A percentile compares a stretch with the other conserved stretches of the same genome.
Conservation (phyloP, 2,888 invertebrate genomes). For the Chrysopilus asiliformis region DNA sequence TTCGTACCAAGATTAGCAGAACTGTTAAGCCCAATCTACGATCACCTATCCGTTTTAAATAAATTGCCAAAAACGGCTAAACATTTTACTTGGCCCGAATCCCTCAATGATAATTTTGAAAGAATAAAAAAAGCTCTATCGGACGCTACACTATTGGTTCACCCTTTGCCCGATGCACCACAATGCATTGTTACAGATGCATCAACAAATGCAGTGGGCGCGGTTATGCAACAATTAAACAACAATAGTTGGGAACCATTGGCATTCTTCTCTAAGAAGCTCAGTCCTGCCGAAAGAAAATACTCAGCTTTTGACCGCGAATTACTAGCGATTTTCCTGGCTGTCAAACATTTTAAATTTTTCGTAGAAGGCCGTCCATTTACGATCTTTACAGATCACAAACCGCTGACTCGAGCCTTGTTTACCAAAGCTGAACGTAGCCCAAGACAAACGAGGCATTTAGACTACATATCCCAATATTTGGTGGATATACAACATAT, state of each 20-base stretch:
- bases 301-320: slow-evolving; percentile 21
- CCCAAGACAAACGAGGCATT: not conserved
- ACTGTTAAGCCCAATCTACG: slow-evolving; percentile 3
- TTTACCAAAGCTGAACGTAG: not conserved
- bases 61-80: slow-evolving; percentile 1
- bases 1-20: slow-evolving; percentile 6
- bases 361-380: not conserved
- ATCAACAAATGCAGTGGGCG: slow-evolving; percentile 18
- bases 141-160: slow-evolving; percentile 7
- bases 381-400: not conserved
- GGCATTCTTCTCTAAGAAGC: slow-evolving; percentile 20
- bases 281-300: slow-evolving; percentile 16
- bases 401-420: not conserved
- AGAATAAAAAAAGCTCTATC: slow-evolving; percentile 8
- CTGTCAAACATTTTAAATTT: too few species aligned
- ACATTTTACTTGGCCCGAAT: slow-evolving; percentile 2
- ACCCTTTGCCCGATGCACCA: not conserved
- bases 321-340: slow-evolving; percentile 19
- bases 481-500: not conserved
- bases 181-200: slow-evolving; percentile 11
- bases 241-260: slow-evolving; percentile 16
- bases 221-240: slow-evolving; percentile 17
- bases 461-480: slow-evolving; percentile 1
- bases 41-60: not conserved
- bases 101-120: not conserved